Base-by-base conservation (phyloP, 1,140 invertebrate species). In the Nebria ingens region DNA sequence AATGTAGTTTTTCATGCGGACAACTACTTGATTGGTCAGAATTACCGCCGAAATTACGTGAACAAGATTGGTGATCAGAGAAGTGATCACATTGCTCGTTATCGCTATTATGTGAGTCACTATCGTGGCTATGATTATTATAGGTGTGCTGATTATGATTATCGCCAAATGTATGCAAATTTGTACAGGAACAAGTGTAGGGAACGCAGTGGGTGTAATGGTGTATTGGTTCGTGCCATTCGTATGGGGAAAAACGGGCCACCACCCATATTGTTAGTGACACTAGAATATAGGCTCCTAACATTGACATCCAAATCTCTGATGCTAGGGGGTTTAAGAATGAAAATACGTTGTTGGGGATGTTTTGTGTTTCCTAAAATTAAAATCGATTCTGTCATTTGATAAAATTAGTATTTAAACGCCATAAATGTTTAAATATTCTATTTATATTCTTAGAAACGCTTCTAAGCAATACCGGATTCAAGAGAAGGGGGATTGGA, bases 241-340 rank as follows among this genome's bases (percentile, higher is more conserved):
- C 86, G 66, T 84, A 84, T 1, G 86, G 87, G 15, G 83, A 86
- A 68, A 90, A 87, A 51, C 81, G 70, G 1, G 89, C 87, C 17
- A 92, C 82, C 15, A 91, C 76, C 74, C 88, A 92, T 72, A 92
- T 87, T 23, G 86, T 87, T 57, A 89, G 74, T 1, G 85, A 88
- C 19, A 89, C 87, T 2, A 87, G 73, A 2, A 86, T 70, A 67
- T 89, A 89, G 23, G 85, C 86, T 0, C 79, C 79, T 19, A 86
- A 68, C 59, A 88, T 81, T 68, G 84, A 87, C 11, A 88, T 67
- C 88, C 87, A 89, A 58, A 93, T 89, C 64, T 89, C 86, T 20
- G 85, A 77, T 1, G 89, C 89, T 54, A 93, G 74, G 0, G 91
- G 91, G 59, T 87, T 84, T 69, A 93, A 80, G 68, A 94, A 94